Evolutionary conservation across 2,113 vertebrate species (phyloP).

Genomic region (Rafetus swinhoei): DNA sequence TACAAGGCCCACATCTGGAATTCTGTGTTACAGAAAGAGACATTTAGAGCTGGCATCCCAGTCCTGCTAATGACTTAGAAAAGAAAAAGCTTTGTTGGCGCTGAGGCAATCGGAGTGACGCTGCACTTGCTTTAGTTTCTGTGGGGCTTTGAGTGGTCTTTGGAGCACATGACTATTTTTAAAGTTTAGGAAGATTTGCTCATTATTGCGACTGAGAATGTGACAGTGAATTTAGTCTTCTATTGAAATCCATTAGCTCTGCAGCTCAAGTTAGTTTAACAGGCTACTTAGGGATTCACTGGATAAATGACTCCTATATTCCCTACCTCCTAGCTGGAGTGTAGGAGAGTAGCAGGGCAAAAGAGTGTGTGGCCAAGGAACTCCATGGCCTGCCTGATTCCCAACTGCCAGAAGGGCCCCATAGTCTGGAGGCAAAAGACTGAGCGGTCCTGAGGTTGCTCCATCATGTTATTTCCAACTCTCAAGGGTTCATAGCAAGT

Average conservation of each 20-base stretch:
- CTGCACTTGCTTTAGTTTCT: background rate
- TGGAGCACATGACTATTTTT: background rate
- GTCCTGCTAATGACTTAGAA: background rate
- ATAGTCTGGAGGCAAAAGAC: background rate
- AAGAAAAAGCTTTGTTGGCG: background rate
- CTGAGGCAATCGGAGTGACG: background rate
- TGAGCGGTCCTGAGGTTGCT: background rate
- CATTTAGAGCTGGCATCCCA: background rate
- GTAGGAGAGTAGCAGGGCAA: background rate
- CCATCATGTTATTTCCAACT: background rate
- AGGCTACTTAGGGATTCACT: background rate
- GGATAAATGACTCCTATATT: background rate
- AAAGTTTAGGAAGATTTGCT: background rate
- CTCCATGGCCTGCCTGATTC: background rate
- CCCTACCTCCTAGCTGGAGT: background rate
- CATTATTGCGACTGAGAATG: background rate
- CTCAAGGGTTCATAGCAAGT: background rate
- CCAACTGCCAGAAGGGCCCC: background rate
- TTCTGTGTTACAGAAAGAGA: background rate
- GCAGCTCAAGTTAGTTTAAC: background rate
- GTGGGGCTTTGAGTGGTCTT: fast-evolving
- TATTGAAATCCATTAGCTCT: background rate
- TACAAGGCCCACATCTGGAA: background rate
- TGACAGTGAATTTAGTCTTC: background rate
- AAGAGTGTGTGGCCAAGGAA: background rate